Conservation (phyloP, 23 tunicate genomes). For the Trididemnum miniatum region DNA sequence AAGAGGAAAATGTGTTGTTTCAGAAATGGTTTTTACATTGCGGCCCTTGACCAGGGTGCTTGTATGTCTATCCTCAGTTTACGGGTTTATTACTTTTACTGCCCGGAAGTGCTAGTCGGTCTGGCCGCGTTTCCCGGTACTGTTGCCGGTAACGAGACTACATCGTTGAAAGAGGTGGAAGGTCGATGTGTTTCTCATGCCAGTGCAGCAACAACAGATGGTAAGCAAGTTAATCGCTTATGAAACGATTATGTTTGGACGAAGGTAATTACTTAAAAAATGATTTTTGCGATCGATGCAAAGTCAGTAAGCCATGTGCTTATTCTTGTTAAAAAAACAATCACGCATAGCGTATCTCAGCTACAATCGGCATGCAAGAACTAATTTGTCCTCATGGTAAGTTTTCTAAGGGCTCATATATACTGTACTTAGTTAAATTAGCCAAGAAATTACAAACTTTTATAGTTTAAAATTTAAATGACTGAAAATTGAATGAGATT, state of each 20-base stretch:
- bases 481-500: too few species aligned
- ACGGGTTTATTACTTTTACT: conserved; percentile 76
- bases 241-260: not conserved
- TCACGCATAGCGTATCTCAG: too few species aligned
- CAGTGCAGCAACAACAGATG: not conserved
- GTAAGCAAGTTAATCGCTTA: conserved; percentile 7
- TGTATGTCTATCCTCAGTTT: conserved; percentile 72
- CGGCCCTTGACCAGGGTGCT: conserved; percentile 84
- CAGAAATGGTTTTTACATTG: conserved; percentile 83
- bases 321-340: too few species aligned
- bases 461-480: too few species aligned
- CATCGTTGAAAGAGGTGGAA: conserved; percentile 54
- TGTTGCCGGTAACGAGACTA: conserved; percentile 56
- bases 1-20: not conserved
- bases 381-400: too few species aligned
- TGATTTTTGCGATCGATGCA: too few species aligned
- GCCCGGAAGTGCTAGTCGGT: conserved; percentile 40
- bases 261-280: too few species aligned
- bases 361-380: too few species aligned
- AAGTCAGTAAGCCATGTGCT: too few species aligned
- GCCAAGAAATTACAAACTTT: too few species aligned
- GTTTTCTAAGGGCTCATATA: too few species aligned
- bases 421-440: too few species aligned
- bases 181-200: conserved; percentile 68
- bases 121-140: conserved; percentile 53